Base-by-base conservation (phyloP, 1,140 invertebrate genomes). In the Artemia franciscana region DNA sequence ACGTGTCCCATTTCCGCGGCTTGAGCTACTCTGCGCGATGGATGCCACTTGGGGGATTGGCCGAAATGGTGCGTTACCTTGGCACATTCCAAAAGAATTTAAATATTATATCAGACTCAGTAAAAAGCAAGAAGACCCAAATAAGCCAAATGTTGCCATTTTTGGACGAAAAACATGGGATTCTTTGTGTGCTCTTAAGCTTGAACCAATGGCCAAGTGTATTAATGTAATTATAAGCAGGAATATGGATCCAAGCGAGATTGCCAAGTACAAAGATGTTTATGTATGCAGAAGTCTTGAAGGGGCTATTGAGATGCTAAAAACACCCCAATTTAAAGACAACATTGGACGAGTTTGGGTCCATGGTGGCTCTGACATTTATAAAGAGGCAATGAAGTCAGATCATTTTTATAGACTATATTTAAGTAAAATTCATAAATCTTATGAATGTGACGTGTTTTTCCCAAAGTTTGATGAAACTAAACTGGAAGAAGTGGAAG, bases 371-470 rank as follows among this genome's bases (percentile, higher is more conserved):
- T 26, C 23, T 24, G 28, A 51, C 56, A 61, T 63, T 28, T 64
- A 64, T 26, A 15, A 23, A 7, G 58, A 26, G 27, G 63, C 63
- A 24, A 24, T 64, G 23, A 24, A 57, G 57, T 64, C 63, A 9
- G 26, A 57, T n/a, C 30, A 64, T 58, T 64, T 64, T 58, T 64
- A 64, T 26, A 28, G 63, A 27, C 21, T 64, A 21, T 64, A 64
- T 24, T 28, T 26, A 3, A 64, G 60, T 15, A 64, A 61, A 24
- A 61, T 64, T 18, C 18, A 61, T 5, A 58, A 39, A 12, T 28
- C 28, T 9, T 64, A 26, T 61, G 7, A 30, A 4, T 56, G 27
- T 26, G 63, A 64, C 61, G 60, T 58, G 7, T 64, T 64, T 62
- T 64, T 61, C 60, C 63, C 63, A 0, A 26, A 15, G 7, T 62